Percentiles rank a stretch among this genome's conserved stretches.
Conservation (phyloP, 2,797 vertebrate species). For the Sebastolobus altivelis region DNA sequence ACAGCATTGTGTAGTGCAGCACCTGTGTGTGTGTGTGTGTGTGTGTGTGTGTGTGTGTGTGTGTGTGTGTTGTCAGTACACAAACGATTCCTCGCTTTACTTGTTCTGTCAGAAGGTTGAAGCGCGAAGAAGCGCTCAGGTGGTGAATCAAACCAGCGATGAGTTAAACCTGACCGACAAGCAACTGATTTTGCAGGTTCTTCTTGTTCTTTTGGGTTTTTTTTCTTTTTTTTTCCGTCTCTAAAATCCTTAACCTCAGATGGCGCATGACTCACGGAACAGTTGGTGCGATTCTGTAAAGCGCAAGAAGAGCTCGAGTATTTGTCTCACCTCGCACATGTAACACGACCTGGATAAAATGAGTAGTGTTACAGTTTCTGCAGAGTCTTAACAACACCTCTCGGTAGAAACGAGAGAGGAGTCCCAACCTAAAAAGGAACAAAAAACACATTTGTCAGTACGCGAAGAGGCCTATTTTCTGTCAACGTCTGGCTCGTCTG, state of each 20-base stretch:
- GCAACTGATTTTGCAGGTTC: conserved; percentile 22
- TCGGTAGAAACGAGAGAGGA: conserved; percentile 36
- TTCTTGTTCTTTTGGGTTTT: conserved; percentile 26
- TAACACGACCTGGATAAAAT: conserved; percentile 44
- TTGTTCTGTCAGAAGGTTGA: conserved; percentile 26
- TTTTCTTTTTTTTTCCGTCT: conserved; percentile 6
- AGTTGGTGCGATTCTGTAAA: conserved; percentile 48
- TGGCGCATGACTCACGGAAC: conserved; percentile 41
- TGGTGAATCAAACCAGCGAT: conserved; percentile 23
- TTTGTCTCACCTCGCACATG: conserved; percentile 48
- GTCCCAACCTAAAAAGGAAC: conserved; percentile 43
- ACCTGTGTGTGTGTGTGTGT: not conserved
- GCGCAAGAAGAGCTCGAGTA: conserved; percentile 28
- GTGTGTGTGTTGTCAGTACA: conserved; percentile 22
- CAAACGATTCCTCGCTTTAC: conserved; percentile 13
- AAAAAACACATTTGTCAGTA: conserved; percentile 58
- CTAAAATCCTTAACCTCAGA: conserved; percentile 42
- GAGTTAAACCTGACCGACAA: conserved; percentile 29
- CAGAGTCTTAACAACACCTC: conserved; percentile 46
- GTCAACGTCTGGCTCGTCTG: conserved; percentile 61
- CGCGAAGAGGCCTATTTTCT: conserved; percentile 56
- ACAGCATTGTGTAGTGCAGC: conserved; percentile 6
- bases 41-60: conserved; percentile 3
- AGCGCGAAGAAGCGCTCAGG: conserved; percentile 1
- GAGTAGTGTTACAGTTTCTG: conserved; percentile 51